phyloP scores from a whole-genome alignment of 2,888 invertebrate genomes.

The Hedychridium roseum region DNA sequence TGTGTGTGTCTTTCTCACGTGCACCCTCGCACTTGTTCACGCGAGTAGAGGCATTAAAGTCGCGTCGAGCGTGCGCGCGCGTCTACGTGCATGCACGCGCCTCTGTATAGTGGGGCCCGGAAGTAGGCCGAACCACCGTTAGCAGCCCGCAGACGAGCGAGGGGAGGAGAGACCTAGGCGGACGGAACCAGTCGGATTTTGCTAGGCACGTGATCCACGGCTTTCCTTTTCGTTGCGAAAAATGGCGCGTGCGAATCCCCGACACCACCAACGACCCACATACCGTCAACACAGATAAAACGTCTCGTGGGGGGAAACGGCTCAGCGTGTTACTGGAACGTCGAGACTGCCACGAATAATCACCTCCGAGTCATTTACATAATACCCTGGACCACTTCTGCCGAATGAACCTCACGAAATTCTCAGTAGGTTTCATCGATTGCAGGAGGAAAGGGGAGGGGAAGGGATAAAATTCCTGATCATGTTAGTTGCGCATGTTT shows the following conservation, averaged over 20 bases:
- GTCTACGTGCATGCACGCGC: slow-evolving; percentile 36
- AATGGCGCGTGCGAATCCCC: slow-evolving; percentile 62
- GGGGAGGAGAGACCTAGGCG: slow-evolving; percentile 37
- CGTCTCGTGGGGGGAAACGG: slow-evolving; percentile 11
- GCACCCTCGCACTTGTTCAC: slow-evolving; percentile 27
- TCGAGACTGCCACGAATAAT: slow-evolving; percentile 26
- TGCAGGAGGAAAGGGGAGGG: too few relatives aligned
- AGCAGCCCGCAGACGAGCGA: slow-evolving; percentile 52
- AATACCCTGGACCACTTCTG: too few relatives aligned
- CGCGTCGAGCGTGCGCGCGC: too few relatives aligned
- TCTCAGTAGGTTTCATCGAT: too few relatives aligned
- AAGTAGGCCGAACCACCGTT: slow-evolving; percentile 63
- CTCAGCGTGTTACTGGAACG: slow-evolving; percentile 16
- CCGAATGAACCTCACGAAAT: too few relatives aligned
- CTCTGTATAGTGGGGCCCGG: slow-evolving; percentile 41
- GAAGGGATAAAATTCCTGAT: too few relatives aligned
- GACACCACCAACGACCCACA: slow-evolving; percentile 57
- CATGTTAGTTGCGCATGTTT: too few relatives aligned
- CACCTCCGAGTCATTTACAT: too few relatives aligned
- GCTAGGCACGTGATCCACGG: slow-evolving; percentile 52
- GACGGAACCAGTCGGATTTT: slow-evolving; percentile 47
- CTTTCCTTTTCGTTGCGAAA: slow-evolving; percentile 65
- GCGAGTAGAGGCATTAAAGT: slow-evolving; percentile 4
- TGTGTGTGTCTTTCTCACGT: slow-evolving; percentile 1
- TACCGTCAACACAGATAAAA: too few relatives aligned